Conservation (phyloP, 2,113 vertebrate genomes). For the Stigmatopora nigra region DNA sequence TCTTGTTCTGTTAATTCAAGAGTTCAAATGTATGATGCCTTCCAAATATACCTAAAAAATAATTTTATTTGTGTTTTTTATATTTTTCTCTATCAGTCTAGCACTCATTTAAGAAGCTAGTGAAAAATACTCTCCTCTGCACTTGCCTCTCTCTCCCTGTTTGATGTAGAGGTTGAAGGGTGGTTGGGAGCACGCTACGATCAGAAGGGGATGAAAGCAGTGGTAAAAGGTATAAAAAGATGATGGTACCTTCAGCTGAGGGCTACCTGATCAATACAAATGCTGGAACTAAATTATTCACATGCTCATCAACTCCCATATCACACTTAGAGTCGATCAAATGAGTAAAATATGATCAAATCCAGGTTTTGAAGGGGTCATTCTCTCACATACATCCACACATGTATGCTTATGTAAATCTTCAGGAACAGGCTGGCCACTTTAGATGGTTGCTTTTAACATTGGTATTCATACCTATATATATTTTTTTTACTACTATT, state of each 20-base stretch:
- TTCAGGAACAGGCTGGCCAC: constrained; percentile 33
- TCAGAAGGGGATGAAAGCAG: constrained; percentile 31
- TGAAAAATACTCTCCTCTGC: constrained; percentile 30
- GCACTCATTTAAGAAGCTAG: constrained; percentile 23
- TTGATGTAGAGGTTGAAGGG: constrained; percentile 37
- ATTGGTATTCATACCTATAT: constrained; percentile 63
- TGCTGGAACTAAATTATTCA: constrained; percentile 69
- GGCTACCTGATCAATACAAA: constrained; percentile 66
- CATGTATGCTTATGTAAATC: constrained; percentile 24
- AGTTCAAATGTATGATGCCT: not conserved
- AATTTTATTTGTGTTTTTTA: constrained; percentile 23
- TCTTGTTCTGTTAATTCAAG: not conserved
- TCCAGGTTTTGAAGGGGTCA: constrained; percentile 58
- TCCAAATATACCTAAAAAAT: not conserved
- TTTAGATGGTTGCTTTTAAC: constrained; percentile 70
- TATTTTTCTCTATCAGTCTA: constrained; percentile 29
- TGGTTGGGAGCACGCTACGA: constrained; percentile 46
- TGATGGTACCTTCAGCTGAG: constrained; percentile 43
- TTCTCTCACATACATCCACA: constrained; percentile 24
- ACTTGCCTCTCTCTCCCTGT: constrained; percentile 29
- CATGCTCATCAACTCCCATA: constrained; percentile 42
- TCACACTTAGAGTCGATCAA: constrained; percentile 45
- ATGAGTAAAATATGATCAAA: constrained; percentile 42
- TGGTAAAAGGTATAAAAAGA: constrained; percentile 28
- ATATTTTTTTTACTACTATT: constrained; percentile 46